Percentiles rank a stretch among this genome's conserved stretches.
phyloP scores from a whole-genome alignment of 2,888 invertebrate species.

The Dusona sp. region DNA sequence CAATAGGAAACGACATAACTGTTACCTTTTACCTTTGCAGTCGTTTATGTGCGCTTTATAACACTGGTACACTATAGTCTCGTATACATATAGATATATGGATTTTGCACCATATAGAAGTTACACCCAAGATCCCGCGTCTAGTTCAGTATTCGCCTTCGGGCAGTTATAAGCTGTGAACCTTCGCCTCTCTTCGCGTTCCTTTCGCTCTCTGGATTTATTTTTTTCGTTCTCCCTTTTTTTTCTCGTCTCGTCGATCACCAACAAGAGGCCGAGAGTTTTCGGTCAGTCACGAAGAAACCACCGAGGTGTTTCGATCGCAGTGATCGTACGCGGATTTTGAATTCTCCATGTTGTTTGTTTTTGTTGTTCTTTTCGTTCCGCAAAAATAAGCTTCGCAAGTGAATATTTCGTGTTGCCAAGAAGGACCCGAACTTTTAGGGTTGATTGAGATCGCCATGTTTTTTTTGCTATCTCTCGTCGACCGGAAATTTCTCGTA shows the following conservation, averaged over 20 bases:
- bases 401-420: constrained; percentile 8
- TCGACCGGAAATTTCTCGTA: constrained; percentile 41
- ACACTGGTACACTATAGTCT: neutral
- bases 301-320: constrained; percentile 66
- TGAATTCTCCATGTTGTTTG: neutral
- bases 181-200: constrained; percentile 55
- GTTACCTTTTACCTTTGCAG: constrained; percentile 73
- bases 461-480: neutral
- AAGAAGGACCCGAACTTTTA: constrained; percentile 5
- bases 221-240: constrained; percentile 51
- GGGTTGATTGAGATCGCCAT: constrained; percentile 24
- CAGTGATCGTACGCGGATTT: constrained; percentile 35
- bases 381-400: neutral
- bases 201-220: constrained; percentile 33
- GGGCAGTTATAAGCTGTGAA: constrained; percentile 61
- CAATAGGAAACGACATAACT: constrained; percentile 79
- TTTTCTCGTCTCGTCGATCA: constrained; percentile 63
- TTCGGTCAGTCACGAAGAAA: constrained; percentile 69
- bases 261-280: constrained; percentile 53
- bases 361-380: neutral
- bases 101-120: constrained; percentile 45
- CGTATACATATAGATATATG: constrained; percentile 10
- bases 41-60: constrained; percentile 48
- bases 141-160: constrained; percentile 58
- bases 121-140: constrained; percentile 53